Evolutionary conservation across 2,113 vertebrate genomes (phyloP).

Genomic region (Menura novaehollandiae): DNA sequence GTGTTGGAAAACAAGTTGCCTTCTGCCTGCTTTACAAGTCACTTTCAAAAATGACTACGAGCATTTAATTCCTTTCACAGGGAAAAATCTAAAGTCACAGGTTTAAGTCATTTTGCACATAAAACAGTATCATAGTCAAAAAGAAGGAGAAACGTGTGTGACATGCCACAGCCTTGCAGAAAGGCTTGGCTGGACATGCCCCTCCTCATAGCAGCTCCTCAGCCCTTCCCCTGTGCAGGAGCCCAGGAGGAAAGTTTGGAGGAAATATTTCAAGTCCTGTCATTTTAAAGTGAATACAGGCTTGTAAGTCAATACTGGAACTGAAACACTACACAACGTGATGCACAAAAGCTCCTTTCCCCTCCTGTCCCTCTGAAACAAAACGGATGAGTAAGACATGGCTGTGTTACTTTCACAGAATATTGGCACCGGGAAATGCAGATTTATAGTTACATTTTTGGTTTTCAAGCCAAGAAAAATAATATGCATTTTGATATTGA

Average conservation of each 20-base stretch:
- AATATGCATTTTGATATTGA: not conserved
- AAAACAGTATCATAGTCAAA: not conserved
- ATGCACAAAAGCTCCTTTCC: not conserved
- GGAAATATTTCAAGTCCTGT: not conserved
- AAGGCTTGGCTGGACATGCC: not conserved
- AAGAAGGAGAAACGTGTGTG: not conserved
- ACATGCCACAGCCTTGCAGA: not conserved
- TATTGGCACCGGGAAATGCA: not conserved
- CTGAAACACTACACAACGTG: rapidly evolving
- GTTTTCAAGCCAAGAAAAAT: not conserved
- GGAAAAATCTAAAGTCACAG: not conserved
- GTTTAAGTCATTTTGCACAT: not conserved
- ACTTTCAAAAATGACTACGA: not conserved
- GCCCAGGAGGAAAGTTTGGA: not conserved
- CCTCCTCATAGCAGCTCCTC: not conserved
- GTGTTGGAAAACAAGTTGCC: rapidly evolving
- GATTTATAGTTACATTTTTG: not conserved
- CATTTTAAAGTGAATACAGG: not conserved
- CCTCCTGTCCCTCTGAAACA: not conserved
- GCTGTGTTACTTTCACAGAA: not conserved
- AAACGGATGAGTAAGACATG: not conserved
- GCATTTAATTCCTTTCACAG: not conserved
- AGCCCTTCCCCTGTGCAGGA: not conserved
- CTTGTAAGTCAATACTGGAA: not conserved
- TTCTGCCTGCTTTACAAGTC: not conserved